Conservation (phyloP, 2,888 invertebrate genomes). For the Temnothorax rugatulus region DNA sequence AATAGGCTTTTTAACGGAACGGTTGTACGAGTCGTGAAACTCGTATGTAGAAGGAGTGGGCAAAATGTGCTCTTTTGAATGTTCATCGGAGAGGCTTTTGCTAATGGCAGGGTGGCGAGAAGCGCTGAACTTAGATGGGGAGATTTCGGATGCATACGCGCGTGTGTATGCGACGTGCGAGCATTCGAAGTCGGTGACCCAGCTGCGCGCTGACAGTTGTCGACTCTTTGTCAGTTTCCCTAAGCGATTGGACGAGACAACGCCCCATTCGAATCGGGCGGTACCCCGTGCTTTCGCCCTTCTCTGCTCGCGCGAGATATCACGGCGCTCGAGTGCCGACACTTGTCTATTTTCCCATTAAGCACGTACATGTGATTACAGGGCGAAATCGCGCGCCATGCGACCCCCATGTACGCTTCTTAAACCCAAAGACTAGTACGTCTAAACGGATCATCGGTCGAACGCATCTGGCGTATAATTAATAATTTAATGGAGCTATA, state of each 20-base stretch:
- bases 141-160: conserved; percentile 39
- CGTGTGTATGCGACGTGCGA: conserved; percentile 54
- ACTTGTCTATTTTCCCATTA: conserved; percentile 81
- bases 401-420: conserved; percentile 45
- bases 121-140: conserved; percentile 45
- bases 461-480: conserved; percentile 68
- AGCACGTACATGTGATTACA: conserved; percentile 77
- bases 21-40: conserved; percentile 59
- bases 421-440: conserved; percentile 52
- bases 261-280: conserved; percentile 68
- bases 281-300: conserved; percentile 56
- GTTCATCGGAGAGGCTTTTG: conserved; percentile 59
- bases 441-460: conserved; percentile 72
- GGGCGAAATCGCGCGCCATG: conserved; percentile 62
- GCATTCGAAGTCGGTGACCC: conserved; percentile 78
- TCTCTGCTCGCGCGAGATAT: conserved; percentile 68
- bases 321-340: conserved; percentile 70
- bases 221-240: conserved; percentile 83
- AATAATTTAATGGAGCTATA: conserved; percentile 64
- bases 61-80: conserved; percentile 73
- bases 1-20: conserved; percentile 70
- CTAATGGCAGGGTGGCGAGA: conserved; percentile 33
- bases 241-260: conserved; percentile 80
- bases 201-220: conserved; percentile 82
- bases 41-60: conserved; percentile 32